Percentiles rank a stretch among this genome's conserved stretches.
Conservation (phyloP, 2,113 vertebrate genomes). For the Rattus rattus region DNA sequence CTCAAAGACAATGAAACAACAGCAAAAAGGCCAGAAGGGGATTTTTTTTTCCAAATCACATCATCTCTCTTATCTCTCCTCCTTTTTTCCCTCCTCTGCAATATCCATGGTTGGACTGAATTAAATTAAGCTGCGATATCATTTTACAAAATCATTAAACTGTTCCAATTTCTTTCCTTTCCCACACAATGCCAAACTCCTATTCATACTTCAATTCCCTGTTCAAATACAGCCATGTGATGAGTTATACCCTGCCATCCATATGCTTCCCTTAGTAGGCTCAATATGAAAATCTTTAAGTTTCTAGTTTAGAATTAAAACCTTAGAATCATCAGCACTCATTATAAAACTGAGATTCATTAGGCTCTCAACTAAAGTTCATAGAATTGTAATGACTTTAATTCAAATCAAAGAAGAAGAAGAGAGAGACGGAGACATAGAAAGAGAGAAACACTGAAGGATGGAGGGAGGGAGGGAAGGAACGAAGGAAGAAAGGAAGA, state of each 20-base stretch:
- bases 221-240: not conserved
- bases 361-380: not conserved
- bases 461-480: not conserved
- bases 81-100: not conserved
- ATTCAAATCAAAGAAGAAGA: not conserved
- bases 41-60: conserved; percentile 5
- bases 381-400: not conserved
- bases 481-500: no score
- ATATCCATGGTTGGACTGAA: not conserved
- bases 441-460: not conserved
- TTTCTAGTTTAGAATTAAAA: not conserved
- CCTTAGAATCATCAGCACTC: not conserved
- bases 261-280: not conserved
- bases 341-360: not conserved
- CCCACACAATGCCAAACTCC: conserved; percentile 28
- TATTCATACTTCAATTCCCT: conserved; percentile 60
- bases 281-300: not conserved
- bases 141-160: conserved; percentile 7
- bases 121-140: not conserved
- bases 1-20: conserved; percentile 75
- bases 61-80: not conserved
- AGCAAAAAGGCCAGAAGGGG: conserved; percentile 62
- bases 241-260: not conserved
- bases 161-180: not conserved
- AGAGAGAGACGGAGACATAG: not conserved